Evolutionary conservation across 2,113 vertebrate species (phyloP).

Genomic region (Planiliza haematocheilus): DNA sequence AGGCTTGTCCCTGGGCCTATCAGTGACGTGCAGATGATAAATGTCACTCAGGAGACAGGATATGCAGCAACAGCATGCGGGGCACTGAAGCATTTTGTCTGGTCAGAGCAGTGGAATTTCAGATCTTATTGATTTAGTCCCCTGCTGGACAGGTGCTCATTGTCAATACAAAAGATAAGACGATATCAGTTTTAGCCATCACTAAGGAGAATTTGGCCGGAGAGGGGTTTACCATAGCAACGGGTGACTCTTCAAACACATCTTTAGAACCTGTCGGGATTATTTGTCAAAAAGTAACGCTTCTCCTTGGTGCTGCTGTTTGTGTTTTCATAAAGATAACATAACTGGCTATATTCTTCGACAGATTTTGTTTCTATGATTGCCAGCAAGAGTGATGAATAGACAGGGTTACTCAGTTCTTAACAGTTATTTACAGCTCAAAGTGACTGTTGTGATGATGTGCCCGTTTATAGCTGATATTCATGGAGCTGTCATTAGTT

Average conservation of each 20-base stretch:
- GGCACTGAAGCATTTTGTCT: slow-evolving; percentile 28
- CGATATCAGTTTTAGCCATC: slow-evolving; percentile 29
- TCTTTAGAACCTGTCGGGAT: background rate
- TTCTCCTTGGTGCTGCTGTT: slow-evolving; percentile 8
- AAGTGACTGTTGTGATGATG: slow-evolving; percentile 53
- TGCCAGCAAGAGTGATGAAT: slow-evolving; percentile 8
- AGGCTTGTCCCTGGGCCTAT: slow-evolving; percentile 47
- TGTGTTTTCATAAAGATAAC: slow-evolving; percentile 14
- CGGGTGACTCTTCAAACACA: slow-evolving; percentile 10
- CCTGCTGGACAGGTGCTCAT: slow-evolving; percentile 12
- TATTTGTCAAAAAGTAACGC: background rate
- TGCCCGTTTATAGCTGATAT: slow-evolving; percentile 50
- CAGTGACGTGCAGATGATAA: slow-evolving; percentile 55
- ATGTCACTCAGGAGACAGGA: slow-evolving; percentile 25
- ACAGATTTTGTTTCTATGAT: slow-evolving; percentile 37
- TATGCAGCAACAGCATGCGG: slow-evolving; percentile 27
- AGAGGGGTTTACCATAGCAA: slow-evolving; percentile 28
- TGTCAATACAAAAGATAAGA: slow-evolving; percentile 50
- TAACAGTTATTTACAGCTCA: slow-evolving; percentile 69
- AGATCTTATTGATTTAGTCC: slow-evolving; percentile 43
- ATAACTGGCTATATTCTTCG: slow-evolving; percentile 7
- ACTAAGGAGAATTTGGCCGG: background rate
- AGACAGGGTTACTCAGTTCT: slow-evolving; percentile 26
- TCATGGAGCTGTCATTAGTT: slow-evolving; percentile 66
- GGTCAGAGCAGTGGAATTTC: slow-evolving; percentile 46